A percentile compares a stretch with the other conserved stretches of the same genome.
phyloP scores from a whole-genome alignment of 2,113 vertebrate species.

The Cebus imitator region DNA sequence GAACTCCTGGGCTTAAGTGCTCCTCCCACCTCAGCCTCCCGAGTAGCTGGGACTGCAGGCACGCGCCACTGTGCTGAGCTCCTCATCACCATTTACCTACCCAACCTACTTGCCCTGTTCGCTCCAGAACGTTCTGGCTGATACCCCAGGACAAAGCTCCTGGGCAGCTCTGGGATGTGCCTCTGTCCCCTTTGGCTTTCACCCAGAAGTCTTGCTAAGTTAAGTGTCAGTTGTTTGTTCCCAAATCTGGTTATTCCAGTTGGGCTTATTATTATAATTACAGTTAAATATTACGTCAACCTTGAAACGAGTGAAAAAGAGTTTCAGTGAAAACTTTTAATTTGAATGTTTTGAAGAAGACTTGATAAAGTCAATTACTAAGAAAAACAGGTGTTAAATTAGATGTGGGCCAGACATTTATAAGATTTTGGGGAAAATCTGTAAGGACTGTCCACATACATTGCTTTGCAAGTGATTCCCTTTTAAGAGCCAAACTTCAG shows the following conservation, averaged over 20 bases:
- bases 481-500: background rate
- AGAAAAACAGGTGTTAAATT: background rate
- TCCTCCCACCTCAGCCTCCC: no score
- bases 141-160: background rate
- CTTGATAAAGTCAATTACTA: background rate
- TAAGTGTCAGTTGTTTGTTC: constrained; percentile 68
- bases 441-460: background rate
- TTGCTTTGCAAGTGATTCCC: background rate
- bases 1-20: no score
- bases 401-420: background rate
- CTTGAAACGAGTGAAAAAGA: constrained; percentile 56
- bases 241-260: constrained; percentile 78
- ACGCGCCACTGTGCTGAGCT: no score
- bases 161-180: constrained; percentile 14
- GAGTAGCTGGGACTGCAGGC: no score
- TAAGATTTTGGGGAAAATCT: background rate
- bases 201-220: constrained; percentile 63
- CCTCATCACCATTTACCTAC: background rate
- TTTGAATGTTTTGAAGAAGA: constrained; percentile 35
- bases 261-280: constrained; percentile 64
- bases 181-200: constrained; percentile 52
- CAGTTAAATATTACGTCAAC: constrained; percentile 73
- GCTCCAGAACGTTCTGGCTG: background rate
- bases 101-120: background rate
- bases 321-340: constrained; percentile 53